Percentiles rank a stretch among this genome's conserved stretches.
phyloP scores from a whole-genome alignment of 2,113 vertebrate genomes.

The Pyxicephalus adspersus region DNA sequence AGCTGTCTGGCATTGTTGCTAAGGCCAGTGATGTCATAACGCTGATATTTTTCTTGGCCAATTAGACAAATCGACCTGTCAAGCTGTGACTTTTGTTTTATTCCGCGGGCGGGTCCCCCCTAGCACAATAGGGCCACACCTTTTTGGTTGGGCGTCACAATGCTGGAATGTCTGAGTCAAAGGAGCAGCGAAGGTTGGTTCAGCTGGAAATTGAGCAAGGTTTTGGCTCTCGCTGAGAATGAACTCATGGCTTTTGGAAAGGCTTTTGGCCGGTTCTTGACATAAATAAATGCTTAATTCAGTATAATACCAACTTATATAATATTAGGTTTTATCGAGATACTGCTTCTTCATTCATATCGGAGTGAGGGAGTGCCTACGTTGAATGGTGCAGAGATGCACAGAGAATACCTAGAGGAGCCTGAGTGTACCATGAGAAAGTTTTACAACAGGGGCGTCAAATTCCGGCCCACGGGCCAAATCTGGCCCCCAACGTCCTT shows the following conservation, averaged over 20 bases:
- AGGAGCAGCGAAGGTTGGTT: background rate
- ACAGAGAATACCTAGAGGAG: too few species aligned
- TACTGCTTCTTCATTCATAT: background rate
- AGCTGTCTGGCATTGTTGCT: constrained; percentile 25
- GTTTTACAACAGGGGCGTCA: too few species aligned
- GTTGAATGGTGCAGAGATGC: too few species aligned
- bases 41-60: constrained; percentile 39
- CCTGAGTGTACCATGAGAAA: too few species aligned
- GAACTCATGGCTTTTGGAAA: background rate
- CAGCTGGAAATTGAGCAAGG: constrained; percentile 1
- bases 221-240: background rate
- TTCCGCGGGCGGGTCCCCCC: constrained; percentile 7
- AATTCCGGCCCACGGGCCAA: too few species aligned
- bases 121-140: constrained; percentile 41
- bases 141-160: background rate
- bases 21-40: constrained; percentile 1
- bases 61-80: background rate
- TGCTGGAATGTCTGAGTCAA: background rate
- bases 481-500: too few species aligned
- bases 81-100: constrained; percentile 12
- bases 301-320: too few species aligned
- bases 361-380: too few species aligned
- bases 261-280: background rate
- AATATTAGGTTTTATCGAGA: background rate
- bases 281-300: background rate